A percentile compares a stretch with the other conserved stretches of the same genome.
Evolutionary conservation across 2,888 invertebrate genomes (phyloP).

Genomic region (Cordilura impudica): DNA sequence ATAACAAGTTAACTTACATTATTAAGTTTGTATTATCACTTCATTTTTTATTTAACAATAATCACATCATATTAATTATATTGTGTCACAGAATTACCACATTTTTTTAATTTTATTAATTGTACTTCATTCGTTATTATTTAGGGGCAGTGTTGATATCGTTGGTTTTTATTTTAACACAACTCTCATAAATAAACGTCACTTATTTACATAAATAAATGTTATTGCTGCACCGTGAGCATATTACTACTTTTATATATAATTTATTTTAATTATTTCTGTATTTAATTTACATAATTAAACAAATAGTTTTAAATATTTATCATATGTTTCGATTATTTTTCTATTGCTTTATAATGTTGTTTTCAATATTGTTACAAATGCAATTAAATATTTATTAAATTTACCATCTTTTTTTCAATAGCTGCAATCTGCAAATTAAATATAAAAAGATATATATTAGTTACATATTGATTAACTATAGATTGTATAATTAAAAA

Average conservation of each 20-base stretch:
- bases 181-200: not conserved
- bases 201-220: not conserved
- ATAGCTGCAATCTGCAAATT: no score
- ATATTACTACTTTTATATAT: not conserved
- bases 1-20: slow-evolving; percentile 51
- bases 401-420: no score
- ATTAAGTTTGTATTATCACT: slow-evolving; percentile 1
- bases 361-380: no score
- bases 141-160: not conserved
- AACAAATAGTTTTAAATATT: no score
- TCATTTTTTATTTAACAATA: not conserved
- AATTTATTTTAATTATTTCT: not conserved
- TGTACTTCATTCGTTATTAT: not conserved
- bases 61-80: slow-evolving; percentile 19
- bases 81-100: not conserved
- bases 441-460: no score
- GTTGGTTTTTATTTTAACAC: not conserved
- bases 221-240: not conserved
- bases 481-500: no score
- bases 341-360: no score
- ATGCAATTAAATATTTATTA: no score
- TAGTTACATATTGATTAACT: no score
- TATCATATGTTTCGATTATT: no score
- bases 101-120: not conserved
- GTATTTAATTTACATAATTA: not conserved